A percentile compares a stretch with the other conserved stretches of the same genome.
Conservation (phyloP, 2,797 vertebrate species). For the Tapirus indicus region DNA sequence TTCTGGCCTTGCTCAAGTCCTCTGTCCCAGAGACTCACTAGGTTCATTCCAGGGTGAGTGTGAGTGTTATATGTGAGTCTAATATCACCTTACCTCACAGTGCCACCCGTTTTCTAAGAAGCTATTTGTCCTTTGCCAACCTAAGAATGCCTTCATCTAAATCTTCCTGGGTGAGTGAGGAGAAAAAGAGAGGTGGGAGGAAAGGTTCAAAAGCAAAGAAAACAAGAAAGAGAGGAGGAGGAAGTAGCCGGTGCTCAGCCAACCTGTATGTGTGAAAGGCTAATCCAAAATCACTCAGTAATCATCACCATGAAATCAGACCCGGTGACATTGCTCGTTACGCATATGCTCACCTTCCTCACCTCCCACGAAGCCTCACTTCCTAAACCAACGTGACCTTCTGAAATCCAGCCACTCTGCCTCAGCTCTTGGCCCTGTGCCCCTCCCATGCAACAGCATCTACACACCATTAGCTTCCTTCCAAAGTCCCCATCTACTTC, state of each 20-base stretch:
- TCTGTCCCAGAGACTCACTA: background rate
- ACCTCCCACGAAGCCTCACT: slow-evolving; percentile 69
- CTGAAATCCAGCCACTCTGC: slow-evolving; percentile 56
- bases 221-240: slow-evolving; percentile 54
- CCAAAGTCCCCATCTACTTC: slow-evolving; percentile 72
- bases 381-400: slow-evolving; percentile 78
- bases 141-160: background rate
- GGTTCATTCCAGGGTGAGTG: background rate
- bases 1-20: background rate
- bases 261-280: slow-evolving; percentile 84
- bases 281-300: slow-evolving; percentile 80
- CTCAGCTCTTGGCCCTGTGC: slow-evolving; percentile 74
- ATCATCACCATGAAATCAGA: background rate
- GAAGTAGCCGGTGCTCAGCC: slow-evolving; percentile 69
- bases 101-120: background rate
- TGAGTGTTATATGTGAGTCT: background rate
- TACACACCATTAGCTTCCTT: slow-evolving; percentile 71
- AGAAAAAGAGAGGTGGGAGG: too few relatives aligned
- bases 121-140: background rate
- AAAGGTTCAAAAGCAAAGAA: slow-evolving; percentile 50
- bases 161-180: background rate
- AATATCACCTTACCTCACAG: too few relatives aligned
- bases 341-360: background rate
- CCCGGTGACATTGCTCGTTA: slow-evolving; percentile 47
- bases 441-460: slow-evolving; percentile 63